Evolutionary conservation across 2,797 vertebrate genomes (phyloP).

Genomic region (Neomorphus geoffroyi): DNA sequence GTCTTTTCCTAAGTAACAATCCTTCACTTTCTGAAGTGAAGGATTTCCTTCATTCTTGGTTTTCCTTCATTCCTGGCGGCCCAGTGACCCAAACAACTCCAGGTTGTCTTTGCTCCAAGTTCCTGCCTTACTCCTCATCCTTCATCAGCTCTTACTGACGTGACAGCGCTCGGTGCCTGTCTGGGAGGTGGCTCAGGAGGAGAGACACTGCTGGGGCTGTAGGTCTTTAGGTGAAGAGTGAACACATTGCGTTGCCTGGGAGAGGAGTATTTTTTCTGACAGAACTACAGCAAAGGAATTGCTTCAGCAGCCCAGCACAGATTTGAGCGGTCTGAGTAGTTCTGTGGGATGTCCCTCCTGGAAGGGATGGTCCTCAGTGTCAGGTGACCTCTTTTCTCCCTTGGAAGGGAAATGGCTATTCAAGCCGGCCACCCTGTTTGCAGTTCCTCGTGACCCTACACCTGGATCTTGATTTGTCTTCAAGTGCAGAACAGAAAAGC

Average conservation of each 20-base stretch:
- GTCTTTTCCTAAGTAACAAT: neutral
- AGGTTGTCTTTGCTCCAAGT: accelerated
- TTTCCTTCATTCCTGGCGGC: neutral
- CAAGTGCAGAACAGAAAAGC: neutral
- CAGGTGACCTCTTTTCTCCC: neutral
- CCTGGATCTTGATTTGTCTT: neutral
- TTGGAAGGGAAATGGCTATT: neutral
- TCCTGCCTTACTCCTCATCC: neutral
- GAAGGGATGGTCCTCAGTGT: neutral
- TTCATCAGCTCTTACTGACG: accelerated
- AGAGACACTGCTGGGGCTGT: neutral
- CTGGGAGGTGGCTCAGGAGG: neutral
- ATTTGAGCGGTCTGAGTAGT: neutral
- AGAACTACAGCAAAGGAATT: neutral
- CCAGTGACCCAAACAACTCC: neutral
- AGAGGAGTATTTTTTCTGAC: neutral
- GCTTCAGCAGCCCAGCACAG: neutral
- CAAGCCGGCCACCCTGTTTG: neutral
- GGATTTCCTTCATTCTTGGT: neutral
- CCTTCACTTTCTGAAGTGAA: neutral
- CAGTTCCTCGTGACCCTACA: accelerated
- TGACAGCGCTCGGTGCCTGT: accelerated
- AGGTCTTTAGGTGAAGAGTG: neutral
- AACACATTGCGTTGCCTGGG: accelerated
- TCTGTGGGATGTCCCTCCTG: neutral